phyloP scores from a whole-genome alignment of 2,113 vertebrate species.

The Euleptes europaea region DNA sequence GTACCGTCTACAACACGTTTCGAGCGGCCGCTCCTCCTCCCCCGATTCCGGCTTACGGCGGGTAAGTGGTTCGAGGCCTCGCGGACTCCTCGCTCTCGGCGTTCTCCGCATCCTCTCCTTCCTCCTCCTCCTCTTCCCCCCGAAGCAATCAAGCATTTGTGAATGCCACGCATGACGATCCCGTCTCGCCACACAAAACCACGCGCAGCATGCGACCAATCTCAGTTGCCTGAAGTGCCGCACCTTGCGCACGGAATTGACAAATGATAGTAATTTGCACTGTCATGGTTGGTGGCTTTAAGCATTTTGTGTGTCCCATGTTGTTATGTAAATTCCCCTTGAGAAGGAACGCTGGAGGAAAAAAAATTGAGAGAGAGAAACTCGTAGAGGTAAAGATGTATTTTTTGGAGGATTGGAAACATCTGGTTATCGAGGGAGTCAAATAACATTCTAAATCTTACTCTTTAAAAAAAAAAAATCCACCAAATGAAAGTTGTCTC shows the following conservation, averaged over 20 bases:
- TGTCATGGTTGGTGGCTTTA: constrained; percentile 81
- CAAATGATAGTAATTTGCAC: constrained; percentile 83
- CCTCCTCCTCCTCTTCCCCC: background rate
- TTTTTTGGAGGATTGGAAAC: constrained; percentile 74
- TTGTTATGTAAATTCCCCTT: constrained; percentile 80
- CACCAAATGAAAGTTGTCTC: constrained; percentile 28
- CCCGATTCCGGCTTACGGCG: constrained; percentile 93
- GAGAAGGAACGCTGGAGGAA: constrained; percentile 70
- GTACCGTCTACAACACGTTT: constrained; percentile 94
- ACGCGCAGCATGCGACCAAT: constrained; percentile 68
- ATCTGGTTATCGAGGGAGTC: constrained; percentile 82
- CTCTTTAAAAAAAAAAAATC: background rate
- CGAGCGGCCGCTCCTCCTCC: constrained; percentile 91
- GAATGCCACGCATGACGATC: constrained; percentile 66
- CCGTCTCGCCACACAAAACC: constrained; percentile 52
- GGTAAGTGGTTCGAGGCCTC: constrained; percentile 77
- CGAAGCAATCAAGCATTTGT: constrained; percentile 22
- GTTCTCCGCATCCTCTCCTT: background rate
- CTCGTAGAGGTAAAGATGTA: constrained; percentile 66
- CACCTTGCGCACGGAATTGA: constrained; percentile 78
- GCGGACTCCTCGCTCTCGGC: background rate
- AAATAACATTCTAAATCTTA: constrained; percentile 57
- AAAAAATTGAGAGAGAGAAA: constrained; percentile 27
- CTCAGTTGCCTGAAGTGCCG: constrained; percentile 64
- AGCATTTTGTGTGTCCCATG: constrained; percentile 77